Base-by-base conservation (phyloP, 92 coral and sea anemone species). In the Phenganax subtilis region DNA sequence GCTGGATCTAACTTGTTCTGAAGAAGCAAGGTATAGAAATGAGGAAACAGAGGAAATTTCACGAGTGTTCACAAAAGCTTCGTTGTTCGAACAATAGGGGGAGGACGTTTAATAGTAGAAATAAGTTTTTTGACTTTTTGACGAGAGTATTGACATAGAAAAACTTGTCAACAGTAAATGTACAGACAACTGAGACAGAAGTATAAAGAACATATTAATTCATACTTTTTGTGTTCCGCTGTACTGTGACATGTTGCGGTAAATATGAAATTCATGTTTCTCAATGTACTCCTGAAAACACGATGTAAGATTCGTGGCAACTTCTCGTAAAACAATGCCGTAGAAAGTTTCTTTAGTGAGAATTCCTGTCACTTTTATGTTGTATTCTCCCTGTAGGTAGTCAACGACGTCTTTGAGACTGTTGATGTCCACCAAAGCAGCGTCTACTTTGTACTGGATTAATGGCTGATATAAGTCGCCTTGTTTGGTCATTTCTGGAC, bases 381-480 rank as follows among this genome's bases (percentile, higher is more conserved):
- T 90, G 77, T 91, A 88, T 60, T 87, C 76, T 16, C 85, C 83
- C 51, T 64, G 82, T n/a, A 93, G 84, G 6, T 71, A 54, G 56
- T 78, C 70, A 11, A 87, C 81, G 65, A 88, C 87, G 59, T 90
- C 85, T 75, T 88, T 88, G 17, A 94, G 84, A 15, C 92, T 89
- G 60, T 94, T 93, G 8, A 93, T 88, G 74, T 94, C 97, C 51
- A 92, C 85, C 27, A 94, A 67, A 51, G 97, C 93, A 3, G 89
- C 97, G 15, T 87, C 91, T 9, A 94, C 98, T 8, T 64, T 74
- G 69, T 88, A 88, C 54, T 88, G 82, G 10, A 90, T 82, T 84
- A 94, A 70, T 10, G 84, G 69, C n/a, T 55, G 81, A 57, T 88
- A 92, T 15, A 93, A 88, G 62, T 76, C 88, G 44, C 84, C 85